Conservation (phyloP, 2,797 vertebrate genomes). For the Microhierax caerulescens region DNA sequence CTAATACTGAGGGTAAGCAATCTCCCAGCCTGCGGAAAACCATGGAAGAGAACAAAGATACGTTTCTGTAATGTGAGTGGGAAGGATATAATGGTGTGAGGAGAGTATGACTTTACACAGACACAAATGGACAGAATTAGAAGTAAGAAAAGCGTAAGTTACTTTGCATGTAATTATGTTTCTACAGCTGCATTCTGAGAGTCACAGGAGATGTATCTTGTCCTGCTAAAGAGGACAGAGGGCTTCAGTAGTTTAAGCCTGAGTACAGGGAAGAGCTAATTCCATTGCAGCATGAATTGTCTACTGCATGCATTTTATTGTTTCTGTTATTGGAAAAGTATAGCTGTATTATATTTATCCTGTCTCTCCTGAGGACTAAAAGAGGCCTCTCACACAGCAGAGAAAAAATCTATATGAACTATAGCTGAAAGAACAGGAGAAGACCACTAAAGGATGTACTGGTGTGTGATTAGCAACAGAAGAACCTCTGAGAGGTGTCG, state of each 20-base stretch:
- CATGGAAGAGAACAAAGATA: not conserved
- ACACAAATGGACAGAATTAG: not conserved
- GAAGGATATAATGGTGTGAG: not conserved
- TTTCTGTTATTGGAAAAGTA: not conserved
- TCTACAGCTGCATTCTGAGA: slow-evolving; percentile 5
- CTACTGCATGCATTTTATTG: not conserved
- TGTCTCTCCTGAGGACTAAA: not conserved
- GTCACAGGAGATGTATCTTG: not conserved
- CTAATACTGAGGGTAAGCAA: not conserved
- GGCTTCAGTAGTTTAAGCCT: not conserved
- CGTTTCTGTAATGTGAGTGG: not conserved
- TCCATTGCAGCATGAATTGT: not conserved
- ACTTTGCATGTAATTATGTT: not conserved
- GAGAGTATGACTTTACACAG: not conserved
- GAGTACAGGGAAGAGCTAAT: not conserved
- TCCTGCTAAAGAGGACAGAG: not conserved
- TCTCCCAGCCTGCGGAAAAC: not conserved
- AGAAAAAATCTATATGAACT: not conserved
- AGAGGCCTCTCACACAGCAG: not conserved
- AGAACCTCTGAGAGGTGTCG: not conserved
- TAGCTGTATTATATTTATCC: not conserved
- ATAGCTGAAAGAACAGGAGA: not conserved
- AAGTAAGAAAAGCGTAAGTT: not conserved
- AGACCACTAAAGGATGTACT: not conserved
- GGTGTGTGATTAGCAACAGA: not conserved